Evolutionary conservation across 2,888 invertebrate genomes (phyloP).

Genomic region (Automeris io): DNA sequence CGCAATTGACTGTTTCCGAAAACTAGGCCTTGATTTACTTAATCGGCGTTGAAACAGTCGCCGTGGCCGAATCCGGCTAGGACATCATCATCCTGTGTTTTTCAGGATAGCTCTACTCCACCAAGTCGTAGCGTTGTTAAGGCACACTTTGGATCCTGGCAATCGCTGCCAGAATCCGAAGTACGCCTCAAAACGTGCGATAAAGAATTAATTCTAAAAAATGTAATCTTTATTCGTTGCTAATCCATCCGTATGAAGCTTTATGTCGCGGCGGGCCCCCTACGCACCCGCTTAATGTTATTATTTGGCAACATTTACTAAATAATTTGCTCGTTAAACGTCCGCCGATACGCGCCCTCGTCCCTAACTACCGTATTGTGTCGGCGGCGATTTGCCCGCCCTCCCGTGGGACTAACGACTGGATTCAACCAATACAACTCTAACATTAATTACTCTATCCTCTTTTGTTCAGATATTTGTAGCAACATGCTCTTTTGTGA

Average conservation of each 20-base stretch:
- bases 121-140: too few relatives aligned
- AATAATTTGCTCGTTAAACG: slow-evolving; percentile 76
- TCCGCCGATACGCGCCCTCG: slow-evolving; percentile 56
- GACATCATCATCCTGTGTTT: too few relatives aligned
- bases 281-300: slow-evolving; percentile 62
- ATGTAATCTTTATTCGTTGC: too few relatives aligned
- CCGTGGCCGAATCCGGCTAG: too few relatives aligned
- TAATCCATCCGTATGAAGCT: slow-evolving; percentile 7
- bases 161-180: too few relatives aligned
- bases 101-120: too few relatives aligned
- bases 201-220: too few relatives aligned
- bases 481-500: slow-evolving; percentile 67
- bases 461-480: slow-evolving; percentile 66
- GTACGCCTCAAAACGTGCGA: too few relatives aligned
- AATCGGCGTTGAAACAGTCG: too few relatives aligned
- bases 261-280: slow-evolving; percentile 16
- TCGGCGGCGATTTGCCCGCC: slow-evolving; percentile 38
- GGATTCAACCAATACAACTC: slow-evolving; percentile 61
- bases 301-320: slow-evolving; percentile 77
- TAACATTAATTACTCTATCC: slow-evolving; percentile 61
- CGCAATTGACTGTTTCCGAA: too few relatives aligned
- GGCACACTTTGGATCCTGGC: too few relatives aligned
- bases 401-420: slow-evolving; percentile 55
- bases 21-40: too few relatives aligned
- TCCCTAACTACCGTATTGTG: slow-evolving; percentile 72